These are phyloP conservation scores for Scyliorhinus canicula DNA, from an alignment of 2,797 vertebrate species.

Conservation along the genomic window DNA sequence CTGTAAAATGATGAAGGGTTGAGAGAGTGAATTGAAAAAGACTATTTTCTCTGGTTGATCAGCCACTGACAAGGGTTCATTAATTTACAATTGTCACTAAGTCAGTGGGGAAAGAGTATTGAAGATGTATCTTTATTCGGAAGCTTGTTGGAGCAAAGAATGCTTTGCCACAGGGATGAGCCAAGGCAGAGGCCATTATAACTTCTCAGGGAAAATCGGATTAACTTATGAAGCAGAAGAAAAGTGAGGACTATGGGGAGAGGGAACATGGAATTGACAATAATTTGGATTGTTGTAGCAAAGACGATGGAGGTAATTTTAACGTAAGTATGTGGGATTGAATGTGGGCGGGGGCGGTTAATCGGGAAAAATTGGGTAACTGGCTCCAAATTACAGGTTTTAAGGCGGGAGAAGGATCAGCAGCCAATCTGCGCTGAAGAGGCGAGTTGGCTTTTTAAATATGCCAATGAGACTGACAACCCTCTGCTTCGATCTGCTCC, in stretches of 20 bases:
- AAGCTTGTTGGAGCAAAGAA: not conserved
- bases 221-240: not conserved
- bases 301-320: not conserved
- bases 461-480: too few species aligned
- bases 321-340: not conserved
- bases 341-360: not conserved
- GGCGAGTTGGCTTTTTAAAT: too few species aligned
- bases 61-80: not conserved
- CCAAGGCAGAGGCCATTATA: not conserved
- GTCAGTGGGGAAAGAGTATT: not conserved
- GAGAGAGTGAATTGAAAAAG: not conserved
- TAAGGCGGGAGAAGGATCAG: too few species aligned
- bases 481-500: too few species aligned
- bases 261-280: not conserved
- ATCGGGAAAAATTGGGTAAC: too few species aligned
- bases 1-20: not conserved
- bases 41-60: not conserved
- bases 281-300: not conserved
- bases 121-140: not conserved
- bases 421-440: too few species aligned
- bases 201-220: not conserved
- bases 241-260: not conserved
- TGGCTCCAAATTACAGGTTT: too few species aligned
- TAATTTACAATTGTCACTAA: not conserved
- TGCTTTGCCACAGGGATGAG: not conserved